These are phyloP conservation scores for Hololepta plana DNA, from an alignment of 2,888 invertebrate genomes.

Conservation along the genomic window DNA sequence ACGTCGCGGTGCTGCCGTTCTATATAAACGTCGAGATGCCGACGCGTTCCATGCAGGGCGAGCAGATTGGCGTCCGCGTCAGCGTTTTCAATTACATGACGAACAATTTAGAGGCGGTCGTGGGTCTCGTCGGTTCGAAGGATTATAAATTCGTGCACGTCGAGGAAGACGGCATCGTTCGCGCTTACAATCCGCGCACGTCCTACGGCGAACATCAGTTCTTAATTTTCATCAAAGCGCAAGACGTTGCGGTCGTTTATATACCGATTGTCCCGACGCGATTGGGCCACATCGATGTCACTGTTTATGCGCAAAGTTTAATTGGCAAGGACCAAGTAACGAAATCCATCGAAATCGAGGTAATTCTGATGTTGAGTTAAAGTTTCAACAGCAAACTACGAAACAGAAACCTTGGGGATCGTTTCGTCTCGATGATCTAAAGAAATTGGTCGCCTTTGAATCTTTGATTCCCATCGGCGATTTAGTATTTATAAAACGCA, in stretches of 20 bases:
- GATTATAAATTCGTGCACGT: slow-evolving; percentile 88
- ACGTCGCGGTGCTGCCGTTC: slow-evolving; percentile 80
- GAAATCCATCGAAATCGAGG: slow-evolving; percentile 49
- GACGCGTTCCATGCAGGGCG: slow-evolving; percentile 63
- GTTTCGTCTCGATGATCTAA: too few relatives aligned
- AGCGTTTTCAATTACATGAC: slow-evolving; percentile 90
- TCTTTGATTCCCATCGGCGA: too few relatives aligned
- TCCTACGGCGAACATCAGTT: slow-evolving; percentile 91
- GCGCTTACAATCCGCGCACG: slow-evolving; percentile 78
- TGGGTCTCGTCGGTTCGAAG: slow-evolving; percentile 66
- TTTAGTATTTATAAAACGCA: too few relatives aligned
- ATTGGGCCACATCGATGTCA: slow-evolving; percentile 57
- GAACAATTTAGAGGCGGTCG: slow-evolving; percentile 65
- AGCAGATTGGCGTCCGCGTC: slow-evolving; percentile 83
- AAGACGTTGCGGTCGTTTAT: slow-evolving; percentile 68
- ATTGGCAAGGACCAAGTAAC: slow-evolving; percentile 55
- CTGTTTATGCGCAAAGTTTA: slow-evolving; percentile 56
- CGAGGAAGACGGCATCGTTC: slow-evolving; percentile 69
- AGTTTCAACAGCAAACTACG: too few relatives aligned
- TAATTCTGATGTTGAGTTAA: slow-evolving; percentile 14
- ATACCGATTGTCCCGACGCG: slow-evolving; percentile 76
- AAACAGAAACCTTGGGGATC: too few relatives aligned
- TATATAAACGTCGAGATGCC: slow-evolving; percentile 93
- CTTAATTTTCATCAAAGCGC: slow-evolving; percentile 66
- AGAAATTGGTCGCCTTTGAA: too few relatives aligned